Evolutionary conservation across 2,113 vertebrate genomes (phyloP), one percentile per base, ranked within the genome.

Genomic region (Colinus virginianus): DNA sequence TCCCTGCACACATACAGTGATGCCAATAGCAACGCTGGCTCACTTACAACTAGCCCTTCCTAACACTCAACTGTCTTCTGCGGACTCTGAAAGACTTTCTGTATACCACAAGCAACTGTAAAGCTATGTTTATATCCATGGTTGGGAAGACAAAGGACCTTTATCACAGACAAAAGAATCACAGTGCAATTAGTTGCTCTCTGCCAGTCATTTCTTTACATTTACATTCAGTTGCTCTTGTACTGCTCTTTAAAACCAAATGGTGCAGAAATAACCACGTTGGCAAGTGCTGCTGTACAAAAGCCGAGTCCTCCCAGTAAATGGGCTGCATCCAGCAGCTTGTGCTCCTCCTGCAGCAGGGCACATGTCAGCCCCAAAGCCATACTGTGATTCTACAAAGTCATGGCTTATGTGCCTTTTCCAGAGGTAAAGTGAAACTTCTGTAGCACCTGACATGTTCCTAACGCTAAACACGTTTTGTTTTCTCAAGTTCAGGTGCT

Each of bases 401-500:
- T 15, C 38, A 28, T 18, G 25, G 61, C 61, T 38, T 61, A 36
- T 7, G 14, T 61, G 59, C 22, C 40, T 62, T 40, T 63, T 28
- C 23, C 38, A 48, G 36, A 42, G 25, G 19, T 40, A 12, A 63
- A 25, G 58, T 16, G 9, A 67, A 77, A 53, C 1, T 21, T 26
- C 40, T 12, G 14, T 0, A 0, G 38, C 51, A 62, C 23, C 28
- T 1, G 9, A 42, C 42, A 25, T 1, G 3, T 4, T 53, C 22
- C 26, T 40, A 46, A 49, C 11, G 4, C 2, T 53, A 49, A 38
- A 67, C 0, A 0, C 0, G 1, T 3, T 36, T 11, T 58, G 40
- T 21, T 30, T 53, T 30, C n/a, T 34, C 38, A 11, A 0, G 0
- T 23, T n/a, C 67, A 58, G 38, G 34, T 56, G 20, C 40, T 46